phyloP scores from a whole-genome alignment of 2,113 vertebrate genomes.

The Lepus europaeus region DNA sequence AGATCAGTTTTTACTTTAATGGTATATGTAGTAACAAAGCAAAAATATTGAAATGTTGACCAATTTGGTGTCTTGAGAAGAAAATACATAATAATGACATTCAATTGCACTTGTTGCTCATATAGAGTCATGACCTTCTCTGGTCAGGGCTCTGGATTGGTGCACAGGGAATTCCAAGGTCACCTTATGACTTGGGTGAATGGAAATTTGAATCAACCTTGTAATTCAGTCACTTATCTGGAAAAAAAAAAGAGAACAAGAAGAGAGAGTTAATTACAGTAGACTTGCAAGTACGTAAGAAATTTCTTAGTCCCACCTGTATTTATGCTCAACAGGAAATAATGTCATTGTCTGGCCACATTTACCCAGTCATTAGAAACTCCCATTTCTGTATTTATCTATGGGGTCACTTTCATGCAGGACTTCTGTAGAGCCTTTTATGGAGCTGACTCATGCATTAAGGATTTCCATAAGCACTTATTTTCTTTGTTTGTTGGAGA shows the following conservation, averaged over 20 bases:
- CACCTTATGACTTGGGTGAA: neutral
- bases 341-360: neutral
- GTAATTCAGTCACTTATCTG: conserved; percentile 7
- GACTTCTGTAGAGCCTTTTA: neutral
- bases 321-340: conserved; percentile 11
- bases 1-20: neutral
- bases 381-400: neutral
- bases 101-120: neutral
- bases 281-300: neutral
- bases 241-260: neutral
- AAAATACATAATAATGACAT: conserved; percentile 2
- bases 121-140: neutral
- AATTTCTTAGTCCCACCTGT: neutral
- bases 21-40: neutral
- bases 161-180: neutral
- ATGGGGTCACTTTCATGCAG: neutral
- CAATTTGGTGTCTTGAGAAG: neutral
- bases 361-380: neutral
- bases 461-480: conserved; percentile 7
- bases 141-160: neutral
- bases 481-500: neutral
- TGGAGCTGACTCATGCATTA: neutral
- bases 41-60: conserved; percentile 23
- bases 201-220: conserved; percentile 46
- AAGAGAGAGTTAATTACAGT: neutral